These are phyloP conservation scores for Orycteropus afer DNA, from an alignment of 2,113 vertebrate species.

Conservation along the genomic window DNA sequence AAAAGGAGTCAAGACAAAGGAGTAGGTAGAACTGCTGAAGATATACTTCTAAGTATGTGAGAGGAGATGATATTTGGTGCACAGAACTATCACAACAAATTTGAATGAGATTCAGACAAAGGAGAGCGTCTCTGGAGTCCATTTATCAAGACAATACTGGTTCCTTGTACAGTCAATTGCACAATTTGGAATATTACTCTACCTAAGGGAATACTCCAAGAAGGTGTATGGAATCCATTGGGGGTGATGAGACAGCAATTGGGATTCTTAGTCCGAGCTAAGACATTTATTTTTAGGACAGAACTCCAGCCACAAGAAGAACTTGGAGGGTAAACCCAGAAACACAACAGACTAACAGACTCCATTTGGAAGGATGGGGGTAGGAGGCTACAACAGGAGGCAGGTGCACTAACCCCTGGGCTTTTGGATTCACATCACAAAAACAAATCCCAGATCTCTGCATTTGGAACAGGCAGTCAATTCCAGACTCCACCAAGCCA, in stretches of 20 bases:
- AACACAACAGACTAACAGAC: neutral
- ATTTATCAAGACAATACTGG: neutral
- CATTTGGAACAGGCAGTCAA: neutral
- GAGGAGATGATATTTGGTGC: neutral
- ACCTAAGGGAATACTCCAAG: neutral
- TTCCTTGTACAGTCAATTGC: neutral
- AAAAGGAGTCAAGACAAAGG: neutral
- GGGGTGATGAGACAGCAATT: neutral
- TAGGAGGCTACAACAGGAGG: neutral
- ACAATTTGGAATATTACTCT: neutral
- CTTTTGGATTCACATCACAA: neutral
- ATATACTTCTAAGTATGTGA: neutral
- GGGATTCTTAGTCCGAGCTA: neutral
- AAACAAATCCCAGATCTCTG: neutral
- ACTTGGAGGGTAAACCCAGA: neutral
- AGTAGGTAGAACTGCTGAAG: neutral
- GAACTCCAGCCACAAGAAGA: neutral
- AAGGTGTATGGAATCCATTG: rapidly evolving
- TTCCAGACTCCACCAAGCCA: neutral
- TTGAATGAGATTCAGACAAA: neutral
- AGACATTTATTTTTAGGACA: neutral
- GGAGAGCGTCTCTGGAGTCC: neutral
- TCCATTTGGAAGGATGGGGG: neutral
- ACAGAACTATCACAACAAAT: neutral
- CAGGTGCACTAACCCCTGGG: neutral